Evolutionary conservation across 2,113 vertebrate genomes (phyloP).

Genomic region (Larimichthys crocea): DNA sequence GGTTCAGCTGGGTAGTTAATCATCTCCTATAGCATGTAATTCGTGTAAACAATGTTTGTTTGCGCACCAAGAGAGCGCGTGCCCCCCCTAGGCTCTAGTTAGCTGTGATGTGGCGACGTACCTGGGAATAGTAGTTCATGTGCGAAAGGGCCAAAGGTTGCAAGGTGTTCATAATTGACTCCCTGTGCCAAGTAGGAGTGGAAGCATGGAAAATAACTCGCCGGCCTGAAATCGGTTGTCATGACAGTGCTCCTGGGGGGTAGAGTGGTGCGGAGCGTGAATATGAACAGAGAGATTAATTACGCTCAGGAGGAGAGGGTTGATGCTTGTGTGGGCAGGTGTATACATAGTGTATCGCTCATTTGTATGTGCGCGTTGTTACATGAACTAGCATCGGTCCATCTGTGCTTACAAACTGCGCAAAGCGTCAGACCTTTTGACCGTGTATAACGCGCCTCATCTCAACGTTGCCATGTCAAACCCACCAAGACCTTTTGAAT

Average conservation of each 20-base stretch:
- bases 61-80: slow-evolving; percentile 47
- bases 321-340: slow-evolving; percentile 41
- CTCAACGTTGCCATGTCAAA: background rate
- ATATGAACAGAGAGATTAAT: slow-evolving; percentile 58
- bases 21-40: slow-evolving; percentile 73
- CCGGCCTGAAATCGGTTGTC: slow-evolving; percentile 43
- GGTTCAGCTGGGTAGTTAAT: slow-evolving; percentile 76
- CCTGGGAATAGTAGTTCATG: slow-evolving; percentile 63
- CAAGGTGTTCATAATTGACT: slow-evolving; percentile 74
- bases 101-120: slow-evolving; percentile 37
- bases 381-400: background rate
- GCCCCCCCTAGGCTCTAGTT: slow-evolving; percentile 54
- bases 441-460: background rate
- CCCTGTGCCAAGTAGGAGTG: slow-evolving; percentile 31
- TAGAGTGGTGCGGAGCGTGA: background rate
- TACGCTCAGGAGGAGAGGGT: slow-evolving; percentile 37
- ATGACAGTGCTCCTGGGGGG: slow-evolving; percentile 28
- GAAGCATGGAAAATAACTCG: slow-evolving; percentile 42
- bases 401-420: slow-evolving; percentile 17
- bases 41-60: slow-evolving; percentile 72
- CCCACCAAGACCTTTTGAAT: slow-evolving; percentile 42
- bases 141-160: slow-evolving; percentile 65
- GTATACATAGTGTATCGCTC: background rate
- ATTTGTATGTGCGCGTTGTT: slow-evolving; percentile 31
- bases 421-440: slow-evolving; percentile 22